Evolutionary conservation across 1,140 invertebrate genomes (phyloP), one percentile per base, ranked within the genome.

Genomic region (Asobara japonica): DNA sequence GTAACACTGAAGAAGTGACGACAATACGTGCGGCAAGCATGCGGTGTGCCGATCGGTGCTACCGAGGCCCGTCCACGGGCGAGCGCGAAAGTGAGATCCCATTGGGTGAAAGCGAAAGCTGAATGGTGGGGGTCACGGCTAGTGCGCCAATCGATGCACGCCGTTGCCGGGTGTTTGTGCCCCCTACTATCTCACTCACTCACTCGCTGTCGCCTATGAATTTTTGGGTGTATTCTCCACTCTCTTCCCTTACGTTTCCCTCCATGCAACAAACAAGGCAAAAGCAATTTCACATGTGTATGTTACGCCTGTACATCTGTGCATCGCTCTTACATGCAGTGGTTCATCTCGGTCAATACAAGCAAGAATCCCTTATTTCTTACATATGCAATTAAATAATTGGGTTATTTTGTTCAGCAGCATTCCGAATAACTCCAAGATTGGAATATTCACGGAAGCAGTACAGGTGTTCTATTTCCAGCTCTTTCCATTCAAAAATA

Each of bases 81-180:
- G 84, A 86, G 78, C 84, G 84, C 84, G 86, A 87, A 87, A 87
- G 86, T 87, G 84, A 87, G 83, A 82, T 78, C 83, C 84, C 81
- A 87, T 87, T 87, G 86, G 85, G 82, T 87, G 86, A 87, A 87
- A 87, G 86, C 82, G 86, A 87, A 87, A 87, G 85, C 84, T 74
- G 67, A 65, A 74, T 86, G 85, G 84, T 87, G 86, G 86, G 85
- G 85, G 84, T 86, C 84, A 87, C 80, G 84, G 84, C 84, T 86
- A 85, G 80, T 71, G 82, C 82, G 80, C 85, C 86, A 87, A 87
- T 87, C 86, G 85, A 87, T 87, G 86, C 77, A 75, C 83, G 74
- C 76, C 79, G 77, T 30, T 62, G 60, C 18, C 29, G 29, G 29
- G 60, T 31, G 60, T 31, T 62, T 62, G 25, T 16, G 0, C 41